Base-by-base conservation (phyloP, 1,140 invertebrate species). In the Mizuhopecten yessoensis region DNA sequence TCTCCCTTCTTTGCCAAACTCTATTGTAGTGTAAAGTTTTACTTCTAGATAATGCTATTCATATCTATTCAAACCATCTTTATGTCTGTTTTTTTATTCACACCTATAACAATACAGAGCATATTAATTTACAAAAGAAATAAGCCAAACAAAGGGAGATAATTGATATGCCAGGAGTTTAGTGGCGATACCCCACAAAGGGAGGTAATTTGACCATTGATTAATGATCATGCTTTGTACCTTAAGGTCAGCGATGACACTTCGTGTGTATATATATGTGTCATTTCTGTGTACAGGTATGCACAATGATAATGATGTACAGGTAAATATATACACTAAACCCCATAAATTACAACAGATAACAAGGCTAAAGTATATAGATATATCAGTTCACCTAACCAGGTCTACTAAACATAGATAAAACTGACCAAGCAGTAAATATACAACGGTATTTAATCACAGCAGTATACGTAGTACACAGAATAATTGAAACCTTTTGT, bases 41-140 rank as follows among this genome's bases (percentile, higher is more conserved):
- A 29, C 57, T 17, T 75, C 23, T 75, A 75, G 5, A 75, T n/a
- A 29, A n/a, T 75, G n/a, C 9, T 49, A 3, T n/a, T 75, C n/a
- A 29, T 75, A 75, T 75, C 57, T 75, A 75, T 75, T 75, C 57
- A 75, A 29, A 5, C 23, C n/a, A 75, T 75, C 57, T 75, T 7
- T 75, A 3, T n/a, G 57, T 75, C 57, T 75, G 57, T 75, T 75
- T 75, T 39, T 75, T 75, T 75, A 29, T 75, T 75, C 57, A 75
- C 57, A 75, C 57, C 57, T 75, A 75, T 17, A n/a, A 75, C 57
- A 75, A 75, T 75, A n/a, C 57, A 2, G 0, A 75, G 57, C 57
- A 75, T 75, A 75, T 75, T 75, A 75, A 75, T 75, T 75, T 75
- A 75, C 57, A 75, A 75, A 75, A 29, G 57, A 75, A 75, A 75